Conservation (phyloP, 2,113 vertebrate genomes). For the Hemibagrus wyckioides region DNA sequence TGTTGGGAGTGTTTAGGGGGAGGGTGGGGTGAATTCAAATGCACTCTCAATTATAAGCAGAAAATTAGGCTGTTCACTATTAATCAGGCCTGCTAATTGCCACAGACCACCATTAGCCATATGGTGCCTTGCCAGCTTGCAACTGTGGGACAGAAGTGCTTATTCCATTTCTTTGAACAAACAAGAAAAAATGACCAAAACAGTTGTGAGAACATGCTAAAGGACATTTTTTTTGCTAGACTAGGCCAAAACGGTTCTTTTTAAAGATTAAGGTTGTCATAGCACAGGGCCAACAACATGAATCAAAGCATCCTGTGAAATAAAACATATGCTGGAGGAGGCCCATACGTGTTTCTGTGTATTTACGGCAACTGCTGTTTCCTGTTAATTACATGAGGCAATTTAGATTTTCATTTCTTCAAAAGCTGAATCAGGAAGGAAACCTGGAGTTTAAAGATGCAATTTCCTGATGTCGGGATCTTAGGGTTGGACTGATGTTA, state of each 20-base stretch:
- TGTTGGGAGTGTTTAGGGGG: neutral
- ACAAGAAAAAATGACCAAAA: slow-evolving; percentile 17
- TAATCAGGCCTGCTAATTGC: slow-evolving; percentile 98
- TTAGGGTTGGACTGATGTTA: slow-evolving; percentile 48
- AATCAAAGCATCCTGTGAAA: slow-evolving; percentile 42
- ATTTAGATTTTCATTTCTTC: slow-evolving; percentile 54
- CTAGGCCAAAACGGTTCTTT: slow-evolving; percentile 26
- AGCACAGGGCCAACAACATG: slow-evolving; percentile 37
- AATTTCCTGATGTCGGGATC: slow-evolving; percentile 53
- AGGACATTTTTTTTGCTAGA: slow-evolving; percentile 31
- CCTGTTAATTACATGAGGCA: slow-evolving; percentile 52
- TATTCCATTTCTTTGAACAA: slow-evolving; percentile 55
- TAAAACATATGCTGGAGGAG: slow-evolving; percentile 34
- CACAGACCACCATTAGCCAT: slow-evolving; percentile 96
- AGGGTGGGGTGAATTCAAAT: slow-evolving; percentile 65
- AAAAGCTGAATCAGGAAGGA: slow-evolving; percentile 53
- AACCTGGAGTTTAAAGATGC: slow-evolving; percentile 56
- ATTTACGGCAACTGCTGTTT: slow-evolving; percentile 30
- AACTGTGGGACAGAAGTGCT: slow-evolving; percentile 80
- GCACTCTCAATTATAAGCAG: slow-evolving; percentile 91
- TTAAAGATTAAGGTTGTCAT: slow-evolving; percentile 43
- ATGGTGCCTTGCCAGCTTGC: slow-evolving; percentile 95
- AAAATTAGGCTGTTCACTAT: slow-evolving; percentile 94
- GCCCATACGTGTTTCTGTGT: slow-evolving; percentile 2
- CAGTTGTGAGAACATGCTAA: slow-evolving; percentile 15